Evolutionary conservation across 2,113 vertebrate genomes (phyloP).

Genomic region (Probosciger aterrimus): DNA sequence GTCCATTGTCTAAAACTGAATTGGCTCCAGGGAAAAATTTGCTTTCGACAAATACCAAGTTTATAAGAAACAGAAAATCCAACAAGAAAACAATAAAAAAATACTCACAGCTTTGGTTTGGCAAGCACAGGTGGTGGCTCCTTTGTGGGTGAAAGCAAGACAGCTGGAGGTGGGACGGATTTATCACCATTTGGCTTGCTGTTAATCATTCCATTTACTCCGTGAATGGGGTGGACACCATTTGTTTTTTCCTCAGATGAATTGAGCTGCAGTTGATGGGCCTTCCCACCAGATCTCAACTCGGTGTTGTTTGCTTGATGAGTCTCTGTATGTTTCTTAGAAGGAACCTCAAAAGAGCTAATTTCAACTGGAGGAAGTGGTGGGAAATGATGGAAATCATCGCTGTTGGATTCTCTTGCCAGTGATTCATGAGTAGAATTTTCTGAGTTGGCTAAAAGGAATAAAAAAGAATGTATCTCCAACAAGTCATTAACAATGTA

Average conservation of each 20-base stretch:
- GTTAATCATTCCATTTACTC: conserved; percentile 73
- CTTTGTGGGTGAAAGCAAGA: conserved; percentile 79
- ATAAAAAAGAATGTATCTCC: not conserved
- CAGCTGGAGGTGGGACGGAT: conserved; percentile 50
- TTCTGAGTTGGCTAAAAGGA: conserved; percentile 74
- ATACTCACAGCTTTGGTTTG: conserved; percentile 97
- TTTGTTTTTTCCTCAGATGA: conserved; percentile 64
- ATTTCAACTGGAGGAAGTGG: conserved; percentile 83
- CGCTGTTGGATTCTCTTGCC: conserved; percentile 69
- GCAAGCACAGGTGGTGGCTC: conserved; percentile 88
- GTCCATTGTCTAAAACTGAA: not conserved
- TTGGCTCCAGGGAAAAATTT: not conserved
- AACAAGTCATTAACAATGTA: not conserved
- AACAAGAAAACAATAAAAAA: not conserved
- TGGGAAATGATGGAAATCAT: conserved; percentile 79
- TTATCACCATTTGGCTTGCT: conserved; percentile 61
- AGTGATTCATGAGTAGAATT: conserved; percentile 75
- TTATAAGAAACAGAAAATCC: not conserved
- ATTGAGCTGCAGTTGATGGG: conserved; percentile 68
- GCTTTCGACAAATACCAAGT: not conserved
- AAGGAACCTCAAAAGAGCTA: conserved; percentile 81
- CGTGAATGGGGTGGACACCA: conserved; percentile 59
- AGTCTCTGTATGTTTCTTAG: conserved; percentile 77
- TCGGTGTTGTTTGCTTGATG: conserved; percentile 78
- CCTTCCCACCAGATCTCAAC: conserved; percentile 73